phyloP scores from a whole-genome alignment of 2,888 invertebrate genomes.

The Lasioglossum villosulum region DNA sequence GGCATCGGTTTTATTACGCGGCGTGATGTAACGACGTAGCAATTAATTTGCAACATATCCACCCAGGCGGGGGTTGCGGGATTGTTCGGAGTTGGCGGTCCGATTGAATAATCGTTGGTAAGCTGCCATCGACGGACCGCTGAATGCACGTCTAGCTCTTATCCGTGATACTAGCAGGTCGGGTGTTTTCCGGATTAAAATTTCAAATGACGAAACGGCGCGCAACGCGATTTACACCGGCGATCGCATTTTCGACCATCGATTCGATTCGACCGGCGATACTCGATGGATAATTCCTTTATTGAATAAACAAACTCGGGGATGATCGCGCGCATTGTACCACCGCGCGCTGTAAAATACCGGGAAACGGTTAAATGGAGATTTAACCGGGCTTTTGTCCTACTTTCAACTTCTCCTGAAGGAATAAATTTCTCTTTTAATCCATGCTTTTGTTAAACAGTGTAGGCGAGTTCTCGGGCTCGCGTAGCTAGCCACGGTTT shows the following conservation, averaged over 20 bases:
- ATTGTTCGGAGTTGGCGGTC: background rate
- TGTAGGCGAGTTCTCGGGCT: background rate
- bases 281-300: background rate
- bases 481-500: background rate
- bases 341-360: background rate
- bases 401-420: background rate
- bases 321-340: background rate
- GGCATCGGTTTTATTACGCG: slow-evolving; percentile 4
- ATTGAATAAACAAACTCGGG: background rate
- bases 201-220: background rate
- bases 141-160: background rate
- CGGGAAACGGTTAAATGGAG: background rate
- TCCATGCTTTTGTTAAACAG: background rate
- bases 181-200: background rate
- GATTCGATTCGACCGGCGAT: background rate
- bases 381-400: background rate
- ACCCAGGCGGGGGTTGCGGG: background rate
- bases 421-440: background rate
- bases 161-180: background rate
- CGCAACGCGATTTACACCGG: background rate
- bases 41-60: slow-evolving; percentile 10
- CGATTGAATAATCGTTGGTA: background rate
- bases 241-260: background rate
- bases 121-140: background rate
- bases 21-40: background rate